Conservation (phyloP, 2,797 vertebrate genomes). For the Denticeps clupeoides region DNA sequence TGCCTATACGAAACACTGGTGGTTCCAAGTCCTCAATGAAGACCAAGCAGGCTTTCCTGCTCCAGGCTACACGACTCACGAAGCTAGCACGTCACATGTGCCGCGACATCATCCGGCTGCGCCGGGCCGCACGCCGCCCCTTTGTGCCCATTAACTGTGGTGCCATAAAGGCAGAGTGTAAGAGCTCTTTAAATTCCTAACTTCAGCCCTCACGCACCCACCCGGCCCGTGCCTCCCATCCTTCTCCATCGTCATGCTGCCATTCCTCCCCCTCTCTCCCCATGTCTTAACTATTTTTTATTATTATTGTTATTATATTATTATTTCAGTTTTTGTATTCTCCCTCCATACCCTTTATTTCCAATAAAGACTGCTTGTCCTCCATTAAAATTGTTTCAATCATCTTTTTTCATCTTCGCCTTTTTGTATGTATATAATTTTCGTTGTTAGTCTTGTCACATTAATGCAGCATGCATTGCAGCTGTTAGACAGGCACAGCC, state of each 20-base stretch:
- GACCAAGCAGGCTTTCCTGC: slow-evolving; percentile 91
- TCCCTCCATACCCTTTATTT: slow-evolving; percentile 57
- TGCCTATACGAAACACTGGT: slow-evolving; percentile 83
- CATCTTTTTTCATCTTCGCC: slow-evolving; percentile 57
- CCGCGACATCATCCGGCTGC: slow-evolving; percentile 91
- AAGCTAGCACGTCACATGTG: slow-evolving; percentile 96
- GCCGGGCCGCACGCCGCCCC: slow-evolving; percentile 88
- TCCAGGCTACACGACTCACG: slow-evolving; percentile 90
- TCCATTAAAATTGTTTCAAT: slow-evolving; percentile 67
- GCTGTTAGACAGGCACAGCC: slow-evolving; percentile 11
- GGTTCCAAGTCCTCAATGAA: slow-evolving; percentile 92
- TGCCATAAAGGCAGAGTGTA: slow-evolving; percentile 99
- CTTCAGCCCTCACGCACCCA: slow-evolving; percentile 47
- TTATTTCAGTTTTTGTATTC: slow-evolving; percentile 75
- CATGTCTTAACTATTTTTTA: slow-evolving; percentile 63
- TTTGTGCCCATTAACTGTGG: slow-evolving; percentile 99
- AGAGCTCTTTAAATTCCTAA: slow-evolving; percentile 98
- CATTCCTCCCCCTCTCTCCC: slow-evolving; percentile 51
- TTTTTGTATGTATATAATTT: slow-evolving; percentile 25
- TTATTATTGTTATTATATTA: slow-evolving; percentile 65
- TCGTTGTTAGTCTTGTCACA: slow-evolving; percentile 10
- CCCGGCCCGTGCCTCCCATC: slow-evolving; percentile 16
- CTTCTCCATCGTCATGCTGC: slow-evolving; percentile 32
- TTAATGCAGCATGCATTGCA: slow-evolving; percentile 4
- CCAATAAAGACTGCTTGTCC: slow-evolving; percentile 98